Conservation (phyloP, 2,888 invertebrate genomes). For the Monoplex corrugatus region DNA sequence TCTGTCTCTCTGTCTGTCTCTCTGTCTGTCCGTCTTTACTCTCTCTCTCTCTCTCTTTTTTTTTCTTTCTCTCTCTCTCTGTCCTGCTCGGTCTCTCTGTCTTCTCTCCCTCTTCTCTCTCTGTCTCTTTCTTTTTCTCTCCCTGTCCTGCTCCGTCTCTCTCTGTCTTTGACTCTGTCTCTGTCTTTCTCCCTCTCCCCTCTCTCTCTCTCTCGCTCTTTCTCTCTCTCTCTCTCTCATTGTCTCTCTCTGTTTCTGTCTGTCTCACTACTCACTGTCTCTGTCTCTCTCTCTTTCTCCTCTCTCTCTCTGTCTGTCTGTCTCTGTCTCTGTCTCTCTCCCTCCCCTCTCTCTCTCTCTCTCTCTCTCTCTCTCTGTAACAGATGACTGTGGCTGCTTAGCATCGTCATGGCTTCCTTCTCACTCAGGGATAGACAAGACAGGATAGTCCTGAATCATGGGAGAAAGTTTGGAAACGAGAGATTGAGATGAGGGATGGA, state of each 20-base stretch:
- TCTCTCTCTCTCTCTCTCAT: constrained; percentile 5
- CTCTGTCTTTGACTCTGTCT: not conserved
- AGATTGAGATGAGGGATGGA: too few relatives aligned
- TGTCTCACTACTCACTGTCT: not conserved
- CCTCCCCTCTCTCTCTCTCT: too few relatives aligned
- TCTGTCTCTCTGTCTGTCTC: not conserved
- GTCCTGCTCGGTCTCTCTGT: too few relatives aligned
- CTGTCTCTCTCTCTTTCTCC: constrained; percentile 4
- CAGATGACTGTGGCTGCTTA: not conserved
- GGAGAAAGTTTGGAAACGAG: not conserved
- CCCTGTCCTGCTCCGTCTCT: not conserved
- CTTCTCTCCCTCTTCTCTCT: not conserved
- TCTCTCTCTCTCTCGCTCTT: constrained; percentile 41
- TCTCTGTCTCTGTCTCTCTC: not conserved
- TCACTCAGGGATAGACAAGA: not conserved
- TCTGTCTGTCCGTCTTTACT: not conserved
- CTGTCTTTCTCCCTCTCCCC: constrained; percentile 40
- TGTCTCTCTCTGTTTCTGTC: not conserved
- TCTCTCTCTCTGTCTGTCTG: not conserved
- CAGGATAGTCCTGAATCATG: not conserved
- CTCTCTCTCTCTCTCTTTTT: not conserved
- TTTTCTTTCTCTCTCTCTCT: not conserved
- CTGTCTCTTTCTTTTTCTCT: not conserved
- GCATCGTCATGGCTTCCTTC: not conserved
- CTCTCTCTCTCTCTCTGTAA: too few relatives aligned